Evolutionary conservation across 2,888 invertebrate species (phyloP).

Genomic region (Oithona nana): DNA sequence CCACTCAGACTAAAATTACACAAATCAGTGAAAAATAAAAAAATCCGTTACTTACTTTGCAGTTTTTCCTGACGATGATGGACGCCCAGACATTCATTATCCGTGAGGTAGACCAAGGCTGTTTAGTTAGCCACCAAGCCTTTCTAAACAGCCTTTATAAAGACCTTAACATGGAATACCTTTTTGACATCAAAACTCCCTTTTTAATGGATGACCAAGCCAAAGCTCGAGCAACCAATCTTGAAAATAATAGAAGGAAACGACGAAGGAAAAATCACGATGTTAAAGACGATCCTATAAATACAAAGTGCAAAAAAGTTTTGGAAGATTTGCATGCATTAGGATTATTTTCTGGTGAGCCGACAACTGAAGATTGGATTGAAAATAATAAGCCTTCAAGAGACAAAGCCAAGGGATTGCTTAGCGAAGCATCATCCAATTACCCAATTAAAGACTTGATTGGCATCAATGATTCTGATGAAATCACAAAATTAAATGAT

Average conservation of each 20-base stretch:
- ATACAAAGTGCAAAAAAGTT: not conserved
- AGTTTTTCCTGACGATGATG: too few relatives aligned
- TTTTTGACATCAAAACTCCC: conserved; percentile 6
- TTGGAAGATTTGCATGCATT: not conserved
- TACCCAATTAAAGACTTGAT: not conserved
- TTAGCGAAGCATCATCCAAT: not conserved
- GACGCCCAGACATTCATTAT: too few relatives aligned
- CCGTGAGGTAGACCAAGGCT: too few relatives aligned
- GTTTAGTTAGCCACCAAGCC: conserved; percentile 1
- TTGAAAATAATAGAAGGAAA: not conserved
- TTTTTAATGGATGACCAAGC: conserved; percentile 8
- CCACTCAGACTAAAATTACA: too few relatives aligned
- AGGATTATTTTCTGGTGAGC: not conserved
- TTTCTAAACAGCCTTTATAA: conserved; percentile 22
- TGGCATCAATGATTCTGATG: not conserved
- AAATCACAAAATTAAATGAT: not conserved
- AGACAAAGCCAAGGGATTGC: not conserved
- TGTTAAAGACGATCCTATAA: not conserved
- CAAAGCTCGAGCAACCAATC: not conserved
- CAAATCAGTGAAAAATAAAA: too few relatives aligned
- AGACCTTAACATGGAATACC: conserved; percentile 41
- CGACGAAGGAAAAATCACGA: not conserved
- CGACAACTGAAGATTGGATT: not conserved
- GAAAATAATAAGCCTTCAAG: not conserved
- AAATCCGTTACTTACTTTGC: too few relatives aligned